Evolutionary conservation across 2,888 invertebrate species (phyloP), one percentile per base, ranked within the genome.

Genomic region (Rotaria sp.): DNA sequence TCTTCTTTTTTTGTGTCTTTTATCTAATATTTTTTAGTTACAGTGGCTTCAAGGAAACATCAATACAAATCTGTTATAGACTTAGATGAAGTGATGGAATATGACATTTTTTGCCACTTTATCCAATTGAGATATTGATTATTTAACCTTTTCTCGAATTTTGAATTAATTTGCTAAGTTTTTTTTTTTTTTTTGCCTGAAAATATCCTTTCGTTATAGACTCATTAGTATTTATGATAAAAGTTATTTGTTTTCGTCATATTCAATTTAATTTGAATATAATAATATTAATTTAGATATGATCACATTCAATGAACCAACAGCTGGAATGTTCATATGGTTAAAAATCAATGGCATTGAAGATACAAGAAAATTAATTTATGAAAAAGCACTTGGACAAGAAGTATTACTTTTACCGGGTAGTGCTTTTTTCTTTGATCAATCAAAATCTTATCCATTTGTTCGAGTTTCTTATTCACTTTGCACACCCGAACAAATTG

Each of bases 271-370:
- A n/a, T n/a, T n/a, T n/a, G n/a, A n/a, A 26, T 2, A 10, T 52
- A 84, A 11, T 50, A 10, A 18, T 24, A 30, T 5, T 48, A n/a
- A 86, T 86, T 88, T 90, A 92, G 93, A 93, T 84, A 90, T 94
- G 7, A 94, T 93, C 4, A 93, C 94, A 87, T 95, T 94, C 93
- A 89, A 91, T 0, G 89, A 92, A 45, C 95, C 95, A 0, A 90
- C 91, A 8, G 95, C 94, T 4, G 95, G 95, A 0, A 94, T 95
- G 92, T 95, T 95, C 91, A 92, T 95, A 67, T 95, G 95, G 95
- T 91, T 95, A 85, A 93, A 93, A 88, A 93, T 95, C 0, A 92
- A 91, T 8, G 94, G 93, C 0, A 92, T 95, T 0, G 91, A 93
- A 3, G 94, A 95, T 89, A 94, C 94, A 2, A 94, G 94, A 90